phyloP scores from a whole-genome alignment of 2,113 vertebrate species.

The Poecilia latipinna region DNA sequence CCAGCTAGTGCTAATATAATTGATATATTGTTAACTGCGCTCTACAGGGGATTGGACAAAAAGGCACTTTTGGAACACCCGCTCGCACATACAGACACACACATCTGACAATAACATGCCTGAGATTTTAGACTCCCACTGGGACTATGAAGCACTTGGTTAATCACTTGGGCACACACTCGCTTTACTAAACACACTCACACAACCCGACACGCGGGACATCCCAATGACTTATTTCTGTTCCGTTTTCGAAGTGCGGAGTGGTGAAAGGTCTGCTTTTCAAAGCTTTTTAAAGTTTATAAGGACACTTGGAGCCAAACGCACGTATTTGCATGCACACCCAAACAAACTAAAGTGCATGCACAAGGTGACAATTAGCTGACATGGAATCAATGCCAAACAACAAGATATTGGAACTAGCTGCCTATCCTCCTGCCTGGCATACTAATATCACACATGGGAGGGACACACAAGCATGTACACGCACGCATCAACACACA shows the following conservation, averaged over 20 bases:
- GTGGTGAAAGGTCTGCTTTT: constrained; percentile 43
- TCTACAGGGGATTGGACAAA: constrained; percentile 43
- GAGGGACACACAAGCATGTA: constrained; percentile 26
- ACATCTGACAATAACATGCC: constrained; percentile 41
- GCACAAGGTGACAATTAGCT: constrained; percentile 63
- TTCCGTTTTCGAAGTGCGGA: constrained; percentile 19
- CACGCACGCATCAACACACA: constrained; percentile 14
- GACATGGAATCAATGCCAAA: constrained; percentile 71
- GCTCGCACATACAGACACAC: constrained; percentile 8
- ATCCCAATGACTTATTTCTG: constrained; percentile 25
- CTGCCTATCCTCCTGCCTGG: constrained; percentile 54
- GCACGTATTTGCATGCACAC: neutral
- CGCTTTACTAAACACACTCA: constrained; percentile 15
- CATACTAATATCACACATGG: constrained; percentile 64
- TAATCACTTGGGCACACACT: constrained; percentile 40
- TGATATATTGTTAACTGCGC: constrained; percentile 52
- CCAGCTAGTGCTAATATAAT: constrained; percentile 48
- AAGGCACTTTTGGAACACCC: constrained; percentile 42
- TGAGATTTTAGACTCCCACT: constrained; percentile 57
- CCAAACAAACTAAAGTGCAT: constrained; percentile 18
- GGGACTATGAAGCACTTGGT: constrained; percentile 50
- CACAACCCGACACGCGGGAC: constrained; percentile 8
- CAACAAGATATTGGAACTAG: constrained; percentile 65
- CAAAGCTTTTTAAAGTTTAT: constrained; percentile 27
- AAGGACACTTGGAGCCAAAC: constrained; percentile 23